Percentiles rank a stretch among this genome's conserved stretches.
Conservation (phyloP, 2,113 vertebrate species). For the western clawed frog (Xenopus tropicalis) region DNA sequence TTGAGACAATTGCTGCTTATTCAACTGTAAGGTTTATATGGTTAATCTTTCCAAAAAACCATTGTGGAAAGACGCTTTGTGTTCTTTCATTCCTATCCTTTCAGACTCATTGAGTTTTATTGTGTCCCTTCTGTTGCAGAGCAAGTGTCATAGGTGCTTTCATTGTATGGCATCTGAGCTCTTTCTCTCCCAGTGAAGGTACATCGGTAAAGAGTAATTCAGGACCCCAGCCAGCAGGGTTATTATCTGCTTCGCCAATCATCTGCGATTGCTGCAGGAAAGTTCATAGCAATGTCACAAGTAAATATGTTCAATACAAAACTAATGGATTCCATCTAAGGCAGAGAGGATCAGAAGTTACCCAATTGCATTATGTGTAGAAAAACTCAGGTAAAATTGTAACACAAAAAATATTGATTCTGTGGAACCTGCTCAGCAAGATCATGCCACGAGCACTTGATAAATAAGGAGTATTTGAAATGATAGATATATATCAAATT, state of each 20-base stretch:
- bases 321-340: slow-evolving; percentile 23
- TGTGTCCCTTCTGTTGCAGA: slow-evolving; percentile 34
- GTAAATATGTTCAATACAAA: slow-evolving; percentile 18
- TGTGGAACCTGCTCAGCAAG: slow-evolving; percentile 11
- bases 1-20: not conserved
- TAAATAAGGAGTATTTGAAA: not conserved
- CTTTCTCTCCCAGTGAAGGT: slow-evolving; percentile 28
- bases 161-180: slow-evolving; percentile 50
- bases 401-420: slow-evolving; percentile 18
- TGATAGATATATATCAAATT: not conserved
- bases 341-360: slow-evolving; percentile 1
- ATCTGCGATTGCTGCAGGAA: slow-evolving; percentile 53
- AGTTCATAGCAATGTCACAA: slow-evolving; percentile 46
- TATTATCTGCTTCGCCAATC: slow-evolving; percentile 60
- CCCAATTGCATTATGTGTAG: slow-evolving; percentile 11
- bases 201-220: slow-evolving; percentile 27
- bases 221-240: slow-evolving; percentile 38
- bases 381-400: slow-evolving; percentile 5
- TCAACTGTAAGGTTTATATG: not conserved
- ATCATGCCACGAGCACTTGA: not conserved
- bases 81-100: slow-evolving; percentile 15
- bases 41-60: not conserved
- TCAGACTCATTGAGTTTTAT: slow-evolving; percentile 40
- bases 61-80: slow-evolving; percentile 8
- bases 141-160: slow-evolving; percentile 45